Conservation (phyloP, 1,140 invertebrate genomes). For the Mylabris phalerata region DNA sequence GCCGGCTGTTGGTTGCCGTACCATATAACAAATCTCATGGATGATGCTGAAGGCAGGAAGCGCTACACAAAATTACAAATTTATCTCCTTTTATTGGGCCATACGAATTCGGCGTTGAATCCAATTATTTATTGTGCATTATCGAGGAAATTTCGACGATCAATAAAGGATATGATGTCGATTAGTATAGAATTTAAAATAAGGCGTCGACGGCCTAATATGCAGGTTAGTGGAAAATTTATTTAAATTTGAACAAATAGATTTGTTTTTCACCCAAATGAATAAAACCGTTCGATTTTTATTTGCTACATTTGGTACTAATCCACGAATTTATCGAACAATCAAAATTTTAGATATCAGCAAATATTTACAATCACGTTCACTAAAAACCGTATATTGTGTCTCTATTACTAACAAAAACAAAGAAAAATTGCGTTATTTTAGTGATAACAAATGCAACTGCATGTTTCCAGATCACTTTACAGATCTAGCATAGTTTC, state of each 20-base stretch:
- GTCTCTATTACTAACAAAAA: too few species aligned
- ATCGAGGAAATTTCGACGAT: slow-evolving; percentile 76
- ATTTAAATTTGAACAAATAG: neutral
- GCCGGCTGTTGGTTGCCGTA: slow-evolving; percentile 75
- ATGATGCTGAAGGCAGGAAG: slow-evolving; percentile 42
- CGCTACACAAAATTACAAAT: slow-evolving; percentile 37
- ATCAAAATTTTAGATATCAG: too few species aligned
- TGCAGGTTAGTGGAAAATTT: slow-evolving; percentile 10
- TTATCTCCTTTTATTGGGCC: slow-evolving; percentile 53
- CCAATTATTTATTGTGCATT: slow-evolving; percentile 85
- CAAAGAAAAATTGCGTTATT: too few species aligned
- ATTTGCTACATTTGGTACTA: too few species aligned
- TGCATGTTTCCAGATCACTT: too few species aligned
- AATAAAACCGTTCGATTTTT: too few species aligned
- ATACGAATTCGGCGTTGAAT: slow-evolving; percentile 79
- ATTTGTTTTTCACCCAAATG: too few species aligned
- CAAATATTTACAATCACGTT: too few species aligned
- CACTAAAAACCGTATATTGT: too few species aligned
- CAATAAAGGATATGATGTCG: slow-evolving; percentile 52
- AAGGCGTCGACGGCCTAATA: slow-evolving; percentile 9
- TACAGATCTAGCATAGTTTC: too few species aligned
- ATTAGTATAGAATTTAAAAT: slow-evolving; percentile 27
- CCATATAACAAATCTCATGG: slow-evolving; percentile 58
- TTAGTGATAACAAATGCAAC: too few species aligned
- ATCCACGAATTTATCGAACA: too few species aligned